Conservation (phyloP, 2,797 vertebrate genomes). For the Anguilla marmorata region DNA sequence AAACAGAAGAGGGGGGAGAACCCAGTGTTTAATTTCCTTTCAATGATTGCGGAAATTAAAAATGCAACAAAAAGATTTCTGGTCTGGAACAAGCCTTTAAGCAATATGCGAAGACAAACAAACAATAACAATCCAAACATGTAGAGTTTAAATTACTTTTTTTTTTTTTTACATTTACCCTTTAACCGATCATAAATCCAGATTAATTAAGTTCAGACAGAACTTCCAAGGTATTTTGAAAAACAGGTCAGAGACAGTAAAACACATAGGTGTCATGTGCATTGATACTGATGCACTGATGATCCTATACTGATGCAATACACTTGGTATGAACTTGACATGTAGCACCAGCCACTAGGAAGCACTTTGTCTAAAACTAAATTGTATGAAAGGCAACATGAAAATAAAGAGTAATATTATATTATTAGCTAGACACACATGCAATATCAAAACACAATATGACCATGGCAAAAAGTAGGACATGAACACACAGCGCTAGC, state of each 20-base stretch:
- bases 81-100: constrained; percentile 51
- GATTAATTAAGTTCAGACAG: constrained; percentile 36
- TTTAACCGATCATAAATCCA: constrained; percentile 36
- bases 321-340: too few species aligned
- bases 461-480: background rate
- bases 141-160: constrained; percentile 44
- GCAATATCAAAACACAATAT: background rate
- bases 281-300: too few species aligned
- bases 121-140: constrained; percentile 46
- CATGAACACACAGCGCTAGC: background rate
- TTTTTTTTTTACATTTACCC: background rate
- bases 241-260: constrained; percentile 21
- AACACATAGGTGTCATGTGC: background rate
- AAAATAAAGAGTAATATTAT: background rate
- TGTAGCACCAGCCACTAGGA: too few species aligned
- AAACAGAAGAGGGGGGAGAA: background rate
- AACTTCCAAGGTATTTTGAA: constrained; percentile 16
- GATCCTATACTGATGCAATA: too few species aligned
- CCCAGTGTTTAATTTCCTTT: constrained; percentile 41
- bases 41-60: background rate
- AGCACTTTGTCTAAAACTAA: background rate
- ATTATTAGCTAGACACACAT: background rate
- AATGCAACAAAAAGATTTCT: background rate
- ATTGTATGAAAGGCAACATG: background rate
- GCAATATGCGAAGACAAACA: constrained; percentile 53